Conservation (phyloP, 2,888 invertebrate genomes). For the Philereme vetulata region DNA sequence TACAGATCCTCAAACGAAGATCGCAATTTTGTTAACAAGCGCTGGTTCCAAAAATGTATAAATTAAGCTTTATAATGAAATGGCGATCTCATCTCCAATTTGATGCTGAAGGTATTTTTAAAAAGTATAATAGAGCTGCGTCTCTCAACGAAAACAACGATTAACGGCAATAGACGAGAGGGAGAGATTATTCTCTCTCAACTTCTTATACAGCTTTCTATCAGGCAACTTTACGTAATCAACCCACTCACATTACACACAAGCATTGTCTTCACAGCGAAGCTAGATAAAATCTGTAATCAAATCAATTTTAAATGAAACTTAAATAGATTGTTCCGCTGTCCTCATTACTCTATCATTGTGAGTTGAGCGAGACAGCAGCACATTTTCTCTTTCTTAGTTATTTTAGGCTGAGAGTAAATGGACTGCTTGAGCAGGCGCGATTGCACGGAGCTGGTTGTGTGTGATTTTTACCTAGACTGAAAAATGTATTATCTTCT, state of each 20-base stretch:
- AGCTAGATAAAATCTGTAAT: slow-evolving; percentile 40
- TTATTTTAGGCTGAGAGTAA: slow-evolving; percentile 16
- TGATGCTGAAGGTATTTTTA: neutral
- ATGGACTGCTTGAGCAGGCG: slow-evolving; percentile 10
- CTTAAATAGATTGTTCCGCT: slow-evolving; percentile 44
- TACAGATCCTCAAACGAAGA: too few relatives aligned
- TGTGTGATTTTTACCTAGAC: too few relatives aligned
- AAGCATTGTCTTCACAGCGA: slow-evolving; percentile 25
- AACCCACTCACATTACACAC: slow-evolving; percentile 19
- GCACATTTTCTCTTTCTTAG: slow-evolving; percentile 18
- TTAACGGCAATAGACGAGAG: neutral
- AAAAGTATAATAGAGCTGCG: neutral
- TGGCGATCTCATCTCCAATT: too few relatives aligned
- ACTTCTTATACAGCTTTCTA: slow-evolving; percentile 15
- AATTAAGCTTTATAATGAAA: too few relatives aligned
- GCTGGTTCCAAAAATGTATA: too few relatives aligned
- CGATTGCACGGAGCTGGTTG: neutral
- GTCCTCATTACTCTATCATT: slow-evolving; percentile 44
- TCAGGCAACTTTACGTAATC: slow-evolving; percentile 7
- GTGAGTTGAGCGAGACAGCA: slow-evolving; percentile 23
- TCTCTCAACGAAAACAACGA: neutral
- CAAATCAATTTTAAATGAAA: slow-evolving; percentile 44
- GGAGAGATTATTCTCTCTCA: neutral
- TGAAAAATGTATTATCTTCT: too few relatives aligned
- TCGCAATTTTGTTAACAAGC: too few relatives aligned